Base-by-base conservation (phyloP, 2,113 vertebrate genomes). In the Theristicus caerulescens region DNA sequence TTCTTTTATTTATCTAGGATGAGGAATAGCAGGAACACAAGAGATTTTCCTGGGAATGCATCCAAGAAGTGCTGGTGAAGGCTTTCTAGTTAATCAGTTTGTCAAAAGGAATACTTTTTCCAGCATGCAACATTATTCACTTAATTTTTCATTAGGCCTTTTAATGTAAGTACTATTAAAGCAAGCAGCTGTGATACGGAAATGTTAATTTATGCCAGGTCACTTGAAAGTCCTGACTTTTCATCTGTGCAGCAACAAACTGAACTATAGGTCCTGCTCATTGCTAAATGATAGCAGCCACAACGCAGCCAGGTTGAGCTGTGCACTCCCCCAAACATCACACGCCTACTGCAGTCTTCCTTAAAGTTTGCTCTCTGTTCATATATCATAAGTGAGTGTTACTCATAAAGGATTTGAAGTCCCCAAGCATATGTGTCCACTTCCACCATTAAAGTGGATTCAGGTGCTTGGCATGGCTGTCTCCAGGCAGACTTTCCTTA, bases 381-480 rank as follows among this genome's bases (percentile, higher is more conserved):
- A n/a, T 97, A 51, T 91, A 93, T 97, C 96, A 93, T 52, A 59
- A 92, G 44, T 93, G 96, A 96, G 88, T 93, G 93, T 97, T 97
- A 79, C 85, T 98, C 95, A 84, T 91, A 95, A 97, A 97, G 94
- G 90, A 93, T 51, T 66, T 97, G 49, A 96, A 93, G 79, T 97
- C 96, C 76, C 93, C 47, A 25, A 95, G 89, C 95, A 89, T 71
- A 64, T 95, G 96, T 90, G 93, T 96, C 88, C 51, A 66, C 81
- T 98, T 98, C 55, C 93, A 97, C 89, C 79, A 72, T 91, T 93
- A 87, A 96, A 98, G 84, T 92, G 88, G 93, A 96, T 97, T 98
- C 97, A 97, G 97, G 95, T 98, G 97, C 96, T 97, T 97, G 97
- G 96, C 92, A 92, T 96, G 72, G 57, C 93, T 91, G 70, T 96